Evolutionary conservation across 2,113 vertebrate species (phyloP).

Genomic region (Leucopsar rothschildi): DNA sequence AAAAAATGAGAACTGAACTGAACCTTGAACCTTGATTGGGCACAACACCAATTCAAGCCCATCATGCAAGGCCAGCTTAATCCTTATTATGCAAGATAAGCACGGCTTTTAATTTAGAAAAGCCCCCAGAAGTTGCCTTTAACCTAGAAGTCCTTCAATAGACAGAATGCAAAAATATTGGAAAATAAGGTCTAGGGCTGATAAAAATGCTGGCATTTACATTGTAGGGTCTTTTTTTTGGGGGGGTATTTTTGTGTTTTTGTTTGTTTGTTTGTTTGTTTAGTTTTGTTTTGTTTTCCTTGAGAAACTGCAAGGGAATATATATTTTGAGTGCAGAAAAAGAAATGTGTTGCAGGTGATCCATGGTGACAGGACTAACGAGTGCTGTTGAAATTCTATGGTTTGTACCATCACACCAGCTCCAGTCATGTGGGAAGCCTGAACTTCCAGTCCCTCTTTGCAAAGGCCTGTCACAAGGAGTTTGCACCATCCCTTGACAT

Average conservation of each 20-base stretch:
- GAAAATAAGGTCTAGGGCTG: background rate
- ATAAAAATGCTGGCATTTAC: background rate
- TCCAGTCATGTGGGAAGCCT: background rate
- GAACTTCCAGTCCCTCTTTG: background rate
- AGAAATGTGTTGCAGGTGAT: background rate
- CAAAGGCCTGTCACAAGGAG: background rate
- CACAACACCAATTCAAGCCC: background rate
- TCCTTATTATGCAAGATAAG: background rate
- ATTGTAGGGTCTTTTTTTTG: background rate
- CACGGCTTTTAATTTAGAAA: background rate
- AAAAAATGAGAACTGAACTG: background rate
- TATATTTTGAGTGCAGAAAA: background rate
- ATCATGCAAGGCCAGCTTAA: background rate
- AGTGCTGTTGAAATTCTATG: background rate
- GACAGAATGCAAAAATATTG: background rate
- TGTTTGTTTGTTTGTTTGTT: background rate
- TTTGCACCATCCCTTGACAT: background rate
- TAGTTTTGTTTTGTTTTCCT: accelerated
- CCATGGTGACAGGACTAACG: background rate
- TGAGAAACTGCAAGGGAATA: background rate
- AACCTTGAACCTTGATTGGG: background rate
- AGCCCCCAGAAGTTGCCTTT: background rate
- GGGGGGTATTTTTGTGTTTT: too few relatives aligned
- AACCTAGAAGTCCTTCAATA: background rate
- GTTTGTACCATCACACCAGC: background rate